Conservation (phyloP, 2,797 vertebrate genomes). For the Esox masquinongy region DNA sequence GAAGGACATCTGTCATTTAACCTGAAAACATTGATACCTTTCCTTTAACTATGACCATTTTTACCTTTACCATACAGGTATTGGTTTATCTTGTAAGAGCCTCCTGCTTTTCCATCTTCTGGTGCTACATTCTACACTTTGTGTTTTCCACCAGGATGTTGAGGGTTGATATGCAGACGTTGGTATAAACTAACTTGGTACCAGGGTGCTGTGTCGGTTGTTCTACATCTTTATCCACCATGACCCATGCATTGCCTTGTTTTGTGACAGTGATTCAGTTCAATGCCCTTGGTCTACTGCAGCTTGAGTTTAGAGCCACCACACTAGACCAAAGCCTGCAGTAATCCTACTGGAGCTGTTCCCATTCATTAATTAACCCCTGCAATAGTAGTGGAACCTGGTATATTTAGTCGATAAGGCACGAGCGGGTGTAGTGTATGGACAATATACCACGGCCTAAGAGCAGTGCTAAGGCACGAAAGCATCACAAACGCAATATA, state of each 20-base stretch:
- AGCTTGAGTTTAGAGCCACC: conserved; percentile 44
- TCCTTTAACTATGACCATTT: not conserved
- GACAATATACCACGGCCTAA: too few species aligned
- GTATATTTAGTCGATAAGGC: not conserved
- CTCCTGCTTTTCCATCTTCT: conserved; percentile 24
- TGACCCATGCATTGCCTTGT: conserved; percentile 63
- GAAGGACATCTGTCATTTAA: conserved; percentile 8
- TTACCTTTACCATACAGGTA: conserved; percentile 25
- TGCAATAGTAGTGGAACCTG: conserved; percentile 30
- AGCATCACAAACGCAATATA: too few species aligned
- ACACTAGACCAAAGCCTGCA: conserved; percentile 24
- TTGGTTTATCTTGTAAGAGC: conserved; percentile 15
- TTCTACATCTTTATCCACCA: conserved; percentile 53
- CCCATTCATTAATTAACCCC: conserved; percentile 26
- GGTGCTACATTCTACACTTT: conserved; percentile 40
- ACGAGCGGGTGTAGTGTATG: too few species aligned
- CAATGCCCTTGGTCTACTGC: conserved; percentile 38
- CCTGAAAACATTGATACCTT: not conserved
- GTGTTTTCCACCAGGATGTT: not conserved
- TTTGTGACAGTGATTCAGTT: conserved; percentile 54
- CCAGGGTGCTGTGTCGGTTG: not conserved
- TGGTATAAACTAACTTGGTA: not conserved
- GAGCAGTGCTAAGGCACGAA: too few species aligned
- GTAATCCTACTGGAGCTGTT: conserved; percentile 28
- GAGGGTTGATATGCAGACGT: not conserved